Percentiles rank a stretch among this genome's conserved stretches.
Evolutionary conservation across 37 sponge, comb jelly and placozoan species (phyloP).

Genomic region (Ephydatia muelleri): DNA sequence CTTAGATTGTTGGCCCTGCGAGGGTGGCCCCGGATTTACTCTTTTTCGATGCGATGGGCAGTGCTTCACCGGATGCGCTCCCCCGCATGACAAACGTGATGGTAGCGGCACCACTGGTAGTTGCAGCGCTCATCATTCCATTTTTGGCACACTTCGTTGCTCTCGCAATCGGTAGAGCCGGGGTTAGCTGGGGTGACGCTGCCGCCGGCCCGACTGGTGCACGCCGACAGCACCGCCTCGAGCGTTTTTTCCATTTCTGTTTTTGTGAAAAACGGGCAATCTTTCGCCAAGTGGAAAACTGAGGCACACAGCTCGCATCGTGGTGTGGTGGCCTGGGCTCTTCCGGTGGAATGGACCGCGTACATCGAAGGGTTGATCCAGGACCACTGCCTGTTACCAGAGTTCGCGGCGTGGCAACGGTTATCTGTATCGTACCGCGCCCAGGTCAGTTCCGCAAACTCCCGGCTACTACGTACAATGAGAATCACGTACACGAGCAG

Average conservation of each 20-base stretch:
- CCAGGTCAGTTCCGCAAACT: constrained; percentile 17
- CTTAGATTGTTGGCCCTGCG: neutral
- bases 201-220: neutral
- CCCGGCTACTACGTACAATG: constrained; percentile 6
- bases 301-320: neutral
- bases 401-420: constrained; percentile 8
- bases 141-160: neutral
- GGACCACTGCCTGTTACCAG: constrained; percentile 23
- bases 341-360: neutral
- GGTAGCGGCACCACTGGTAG: neutral
- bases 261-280: neutral
- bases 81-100: neutral
- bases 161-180: neutral
- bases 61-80: neutral
- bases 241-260: neutral
- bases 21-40: neutral
- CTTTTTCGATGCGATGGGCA: neutral
- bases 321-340: neutral
- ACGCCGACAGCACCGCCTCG: neutral
- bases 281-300: neutral
- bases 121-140: neutral
- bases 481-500: constrained; percentile 25
- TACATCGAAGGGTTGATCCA: constrained; percentile 7
- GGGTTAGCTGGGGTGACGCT: neutral
- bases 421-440: constrained; percentile 27